Conservation (phyloP, 2,888 invertebrate species). For the Orthosia gothica region DNA sequence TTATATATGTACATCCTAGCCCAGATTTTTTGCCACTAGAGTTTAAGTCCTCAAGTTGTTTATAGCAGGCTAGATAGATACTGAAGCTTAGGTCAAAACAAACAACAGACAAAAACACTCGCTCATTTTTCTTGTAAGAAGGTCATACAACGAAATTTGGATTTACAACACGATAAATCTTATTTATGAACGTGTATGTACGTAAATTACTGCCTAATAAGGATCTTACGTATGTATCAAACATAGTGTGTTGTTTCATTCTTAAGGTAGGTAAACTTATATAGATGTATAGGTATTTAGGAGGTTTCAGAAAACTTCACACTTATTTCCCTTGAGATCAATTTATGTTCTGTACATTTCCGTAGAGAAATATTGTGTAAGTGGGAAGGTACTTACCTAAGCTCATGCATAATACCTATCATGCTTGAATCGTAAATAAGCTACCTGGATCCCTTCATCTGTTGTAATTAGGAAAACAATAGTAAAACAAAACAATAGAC, state of each 20-base stretch:
- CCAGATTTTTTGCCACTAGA: no score
- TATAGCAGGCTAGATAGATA: no score
- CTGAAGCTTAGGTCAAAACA: background rate
- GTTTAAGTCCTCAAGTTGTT: no score
- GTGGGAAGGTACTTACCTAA: background rate
- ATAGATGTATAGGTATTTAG: background rate
- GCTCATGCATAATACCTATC: no score
- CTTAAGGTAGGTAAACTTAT: background rate
- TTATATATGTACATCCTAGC: no score
- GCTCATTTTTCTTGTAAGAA: background rate
- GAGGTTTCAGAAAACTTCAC: background rate
- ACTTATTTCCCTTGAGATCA: background rate
- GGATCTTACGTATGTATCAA: constrained; percentile 25
- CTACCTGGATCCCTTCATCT: no score
- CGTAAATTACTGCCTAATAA: constrained; percentile 28
- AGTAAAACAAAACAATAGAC: no score
- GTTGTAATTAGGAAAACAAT: no score
- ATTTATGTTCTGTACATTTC: background rate
- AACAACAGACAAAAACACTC: constrained; percentile 20
- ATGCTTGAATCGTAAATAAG: background rate
- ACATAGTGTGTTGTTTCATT: background rate
- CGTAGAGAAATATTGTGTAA: background rate
- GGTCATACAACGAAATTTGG: constrained; percentile 7
- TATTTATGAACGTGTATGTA: constrained; percentile 31
- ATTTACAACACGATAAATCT: constrained; percentile 44